A percentile compares a stretch with the other conserved stretches of the same genome.
Conservation (phyloP, 2,888 invertebrate species). For the Diarsia rubi region DNA sequence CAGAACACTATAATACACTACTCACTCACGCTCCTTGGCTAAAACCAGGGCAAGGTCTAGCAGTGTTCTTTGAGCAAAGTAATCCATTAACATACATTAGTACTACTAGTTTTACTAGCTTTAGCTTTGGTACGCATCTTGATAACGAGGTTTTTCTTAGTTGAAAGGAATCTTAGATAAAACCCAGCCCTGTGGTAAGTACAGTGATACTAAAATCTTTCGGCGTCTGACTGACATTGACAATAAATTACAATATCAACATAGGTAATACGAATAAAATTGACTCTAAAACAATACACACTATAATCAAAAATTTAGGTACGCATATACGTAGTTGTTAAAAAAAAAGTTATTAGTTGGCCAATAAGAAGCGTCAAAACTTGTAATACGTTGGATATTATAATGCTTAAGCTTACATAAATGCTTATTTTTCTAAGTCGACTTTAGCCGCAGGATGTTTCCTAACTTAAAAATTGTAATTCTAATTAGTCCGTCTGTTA, state of each 20-base stretch:
- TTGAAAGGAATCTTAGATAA: background rate
- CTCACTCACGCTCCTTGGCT: background rate
- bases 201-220: background rate
- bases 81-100: constrained; percentile 48
- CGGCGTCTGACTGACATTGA: background rate
- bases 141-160: background rate
- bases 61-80: constrained; percentile 31
- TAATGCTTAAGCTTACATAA: background rate
- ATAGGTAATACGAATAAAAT: too few relatives aligned
- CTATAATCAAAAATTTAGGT: too few relatives aligned
- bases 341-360: background rate
- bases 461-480: too few relatives aligned
- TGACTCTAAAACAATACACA: too few relatives aligned
- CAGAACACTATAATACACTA: background rate
- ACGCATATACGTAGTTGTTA: too few relatives aligned
- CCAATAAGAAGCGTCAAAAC: constrained; percentile 10
- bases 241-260: too few relatives aligned
- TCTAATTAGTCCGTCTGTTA: too few relatives aligned
- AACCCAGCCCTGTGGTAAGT: background rate
- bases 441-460: too few relatives aligned
- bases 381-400: background rate
- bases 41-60: constrained; percentile 23
- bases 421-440: background rate
- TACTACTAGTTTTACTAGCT: background rate
- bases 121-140: background rate